A percentile compares a stretch with the other conserved stretches of the same genome.
Conservation (phyloP, 1,140 invertebrate species). For the Brachionus manjavacas region DNA sequence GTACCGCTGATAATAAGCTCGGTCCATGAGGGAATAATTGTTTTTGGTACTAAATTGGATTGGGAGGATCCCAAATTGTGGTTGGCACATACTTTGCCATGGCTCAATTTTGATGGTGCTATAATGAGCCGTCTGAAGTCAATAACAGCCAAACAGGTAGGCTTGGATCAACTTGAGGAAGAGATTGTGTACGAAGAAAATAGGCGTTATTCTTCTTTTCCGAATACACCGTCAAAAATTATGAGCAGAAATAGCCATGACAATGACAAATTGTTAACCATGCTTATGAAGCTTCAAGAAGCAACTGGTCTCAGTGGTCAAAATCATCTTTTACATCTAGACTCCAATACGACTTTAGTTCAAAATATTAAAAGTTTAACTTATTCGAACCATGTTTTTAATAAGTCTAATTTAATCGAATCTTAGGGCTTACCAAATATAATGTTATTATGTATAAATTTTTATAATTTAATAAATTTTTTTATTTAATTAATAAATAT, state of each 20-base stretch:
- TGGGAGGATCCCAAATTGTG: conserved; percentile 31
- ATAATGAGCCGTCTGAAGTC: background rate
- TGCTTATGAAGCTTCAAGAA: conserved; percentile 41
- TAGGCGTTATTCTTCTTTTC: background rate
- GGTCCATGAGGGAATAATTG: conserved; percentile 6
- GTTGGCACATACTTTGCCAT: background rate
- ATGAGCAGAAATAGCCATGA: background rate
- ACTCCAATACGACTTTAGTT: background rate
- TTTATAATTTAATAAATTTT: background rate
- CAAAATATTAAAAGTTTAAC: conserved; percentile 30
- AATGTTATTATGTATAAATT: background rate
- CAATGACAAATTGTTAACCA: conserved; percentile 22
- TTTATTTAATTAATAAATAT: background rate
- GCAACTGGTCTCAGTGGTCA: background rate
- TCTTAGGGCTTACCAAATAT: background rate
- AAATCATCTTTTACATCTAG: background rate
- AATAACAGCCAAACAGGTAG: background rate
- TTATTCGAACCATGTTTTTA: background rate
- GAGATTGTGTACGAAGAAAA: background rate
- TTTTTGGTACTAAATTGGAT: conserved; percentile 4
- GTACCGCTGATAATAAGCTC: conserved; percentile 25
- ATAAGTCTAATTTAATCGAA: conserved; percentile 10
- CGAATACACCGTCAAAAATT: conserved; percentile 18
- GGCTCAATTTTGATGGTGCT: background rate
- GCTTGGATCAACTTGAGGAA: background rate